Evolutionary conservation across 35 echinoderm and acorn worm species (phyloP).

Genomic region (Lytechinus variegatus): DNA sequence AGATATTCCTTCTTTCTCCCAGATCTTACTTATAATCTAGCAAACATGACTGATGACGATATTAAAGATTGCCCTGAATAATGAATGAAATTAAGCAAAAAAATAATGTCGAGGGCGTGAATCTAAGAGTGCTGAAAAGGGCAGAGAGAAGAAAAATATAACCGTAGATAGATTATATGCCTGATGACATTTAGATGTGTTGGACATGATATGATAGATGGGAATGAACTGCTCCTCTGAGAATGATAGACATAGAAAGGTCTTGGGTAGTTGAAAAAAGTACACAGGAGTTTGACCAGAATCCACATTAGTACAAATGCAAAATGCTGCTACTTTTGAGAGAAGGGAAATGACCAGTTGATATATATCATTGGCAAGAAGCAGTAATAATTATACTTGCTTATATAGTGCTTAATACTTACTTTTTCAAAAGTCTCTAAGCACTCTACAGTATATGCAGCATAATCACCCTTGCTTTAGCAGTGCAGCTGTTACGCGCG

Average conservation of each 20-base stretch:
- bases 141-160: not conserved
- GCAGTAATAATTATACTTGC: no score
- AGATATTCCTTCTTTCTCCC: no score
- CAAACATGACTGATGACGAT: not conserved
- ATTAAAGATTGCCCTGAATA: not conserved
- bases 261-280: not conserved
- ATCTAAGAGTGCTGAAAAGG: not conserved
- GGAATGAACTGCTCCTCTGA: not conserved
- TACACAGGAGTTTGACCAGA: not conserved
- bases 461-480: no score
- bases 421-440: no score
- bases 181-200: constrained; percentile 1
- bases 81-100: not conserved
- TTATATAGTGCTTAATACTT: no score
- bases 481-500: no score
- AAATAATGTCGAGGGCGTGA: not conserved
- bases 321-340: not conserved
- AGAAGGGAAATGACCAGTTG: no score
- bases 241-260: not conserved
- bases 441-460: no score
- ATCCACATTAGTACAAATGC: not conserved
- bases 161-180: not conserved
- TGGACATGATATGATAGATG: not conserved
- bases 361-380: no score
- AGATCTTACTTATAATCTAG: not conserved